Evolutionary conservation across 2,888 invertebrate species (phyloP), one percentile per base, ranked within the genome.

Genomic region (Ophraella communa): DNA sequence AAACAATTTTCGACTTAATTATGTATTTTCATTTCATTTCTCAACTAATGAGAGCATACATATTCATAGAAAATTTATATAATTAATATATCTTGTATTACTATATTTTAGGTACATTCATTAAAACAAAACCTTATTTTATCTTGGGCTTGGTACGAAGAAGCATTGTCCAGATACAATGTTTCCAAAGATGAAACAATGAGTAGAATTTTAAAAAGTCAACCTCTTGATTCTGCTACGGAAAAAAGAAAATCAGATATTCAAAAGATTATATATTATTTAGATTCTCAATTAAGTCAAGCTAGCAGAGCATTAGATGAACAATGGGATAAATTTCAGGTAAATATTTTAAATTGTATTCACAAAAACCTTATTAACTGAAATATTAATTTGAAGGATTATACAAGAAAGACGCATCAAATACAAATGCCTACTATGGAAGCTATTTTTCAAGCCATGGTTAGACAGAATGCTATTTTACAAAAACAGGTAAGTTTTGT

Each of bases 401-500:
- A 80, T 54, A 73, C 73, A 60, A 84, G 80, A 59, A 83, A 82
- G 73, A 83, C 72, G 79, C 80, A 84, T 78, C 76, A 77, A 62
- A 85, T 89, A 83, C 86, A 87, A 64, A 85, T 89, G 14, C 93
- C 93, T 0, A 88, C 88, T 27, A 82, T 92, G 72, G 93, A 94
- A 75, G 87, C 89, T 27, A 87, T 94, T 7, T 95, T 93, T 81
- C 91, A 93, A 75, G 90, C 91, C 0, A 83, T 95, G 75, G 88
- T 91, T 24, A 88, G 87, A 65, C 90, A 94, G 68, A 89, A 89
- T 71, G 91, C 91, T 69, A 87, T 90, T 64, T 83, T 89, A 21
- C 83, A 82, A 65, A 86, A 84, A 59, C 90, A 88, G 69, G 77
- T 77, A 68, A 76, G 60, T 61, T 2, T 24, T 4, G 33, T 7